Conservation (phyloP, 2,797 vertebrate species). For the Gephyroberyx darwinii region DNA sequence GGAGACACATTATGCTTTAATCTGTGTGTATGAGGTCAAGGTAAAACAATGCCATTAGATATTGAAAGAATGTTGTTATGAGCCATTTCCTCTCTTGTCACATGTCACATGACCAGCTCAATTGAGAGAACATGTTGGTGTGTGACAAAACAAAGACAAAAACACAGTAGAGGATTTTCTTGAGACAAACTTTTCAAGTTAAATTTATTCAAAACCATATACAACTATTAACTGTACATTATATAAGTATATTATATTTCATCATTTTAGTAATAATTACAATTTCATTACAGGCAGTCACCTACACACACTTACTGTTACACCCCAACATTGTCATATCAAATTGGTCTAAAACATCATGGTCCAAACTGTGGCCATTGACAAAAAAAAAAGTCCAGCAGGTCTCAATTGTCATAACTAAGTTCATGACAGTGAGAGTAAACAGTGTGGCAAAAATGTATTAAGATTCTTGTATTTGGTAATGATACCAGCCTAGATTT, state of each 20-base stretch:
- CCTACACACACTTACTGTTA: constrained; percentile 68
- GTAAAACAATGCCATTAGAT: constrained; percentile 28
- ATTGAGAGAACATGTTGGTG: constrained; percentile 5
- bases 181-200: constrained; percentile 67
- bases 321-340: constrained; percentile 51
- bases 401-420: constrained; percentile 52
- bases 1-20: neutral
- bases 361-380: constrained; percentile 45
- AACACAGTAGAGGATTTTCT: constrained; percentile 33
- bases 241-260: constrained; percentile 64
- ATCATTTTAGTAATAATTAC: constrained; percentile 78
- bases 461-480: constrained; percentile 53
- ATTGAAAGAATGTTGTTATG: constrained; percentile 25
- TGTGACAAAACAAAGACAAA: constrained; percentile 12
- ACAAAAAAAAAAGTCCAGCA: constrained; percentile 43
- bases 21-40: neutral
- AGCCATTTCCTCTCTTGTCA: neutral
- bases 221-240: constrained; percentile 78
- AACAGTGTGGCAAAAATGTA: constrained; percentile 58
- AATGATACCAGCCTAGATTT: constrained; percentile 45
- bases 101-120: neutral
- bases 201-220: constrained; percentile 80
- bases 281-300: constrained; percentile 76
- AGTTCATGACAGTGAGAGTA: constrained; percentile 48
- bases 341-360: constrained; percentile 61